Evolutionary conservation across 2,113 vertebrate species (phyloP).

Genomic region (Cynoglossus semilaevis): DNA sequence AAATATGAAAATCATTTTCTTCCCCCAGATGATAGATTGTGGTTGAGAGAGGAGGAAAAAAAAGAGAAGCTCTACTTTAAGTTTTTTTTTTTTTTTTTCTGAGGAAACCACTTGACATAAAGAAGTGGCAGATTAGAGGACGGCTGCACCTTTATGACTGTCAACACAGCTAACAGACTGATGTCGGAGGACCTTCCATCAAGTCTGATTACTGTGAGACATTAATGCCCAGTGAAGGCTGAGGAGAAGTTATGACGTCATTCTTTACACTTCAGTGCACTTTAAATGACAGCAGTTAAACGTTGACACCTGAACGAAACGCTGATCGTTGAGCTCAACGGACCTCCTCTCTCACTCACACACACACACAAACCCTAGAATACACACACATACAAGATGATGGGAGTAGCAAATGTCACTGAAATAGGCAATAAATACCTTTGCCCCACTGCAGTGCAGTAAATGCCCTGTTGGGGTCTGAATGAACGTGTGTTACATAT

Average conservation of each 20-base stretch:
- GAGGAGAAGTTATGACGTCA: not conserved
- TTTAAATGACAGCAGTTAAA: not conserved
- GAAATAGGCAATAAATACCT: constrained; percentile 34
- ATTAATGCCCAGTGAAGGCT: not conserved
- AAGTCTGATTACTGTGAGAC: constrained; percentile 7
- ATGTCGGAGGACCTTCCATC: constrained; percentile 8
- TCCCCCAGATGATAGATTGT: constrained; percentile 38
- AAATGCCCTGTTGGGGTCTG: constrained; percentile 42
- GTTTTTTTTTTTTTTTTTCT: constrained; percentile 40
- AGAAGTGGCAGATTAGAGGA: constrained; percentile 37
- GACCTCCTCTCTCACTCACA: constrained; percentile 20
- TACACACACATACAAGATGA: constrained; percentile 27
- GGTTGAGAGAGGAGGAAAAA: constrained; percentile 18
- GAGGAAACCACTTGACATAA: constrained; percentile 46
- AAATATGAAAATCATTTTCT: constrained; percentile 52
- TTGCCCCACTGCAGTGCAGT: constrained; percentile 33
- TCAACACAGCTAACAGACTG: constrained; percentile 23
- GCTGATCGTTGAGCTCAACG: constrained; percentile 2
- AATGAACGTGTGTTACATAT: constrained; percentile 13
- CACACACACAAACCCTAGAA: not conserved
- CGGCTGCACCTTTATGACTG: constrained; percentile 9
- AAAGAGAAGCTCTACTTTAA: too few relatives aligned
- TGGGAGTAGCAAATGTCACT: constrained; percentile 39
- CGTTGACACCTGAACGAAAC: not conserved
- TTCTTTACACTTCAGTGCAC: constrained; percentile 6